Conservation (phyloP, 2,113 vertebrate genomes). For the Todiramphus saurophagus region DNA sequence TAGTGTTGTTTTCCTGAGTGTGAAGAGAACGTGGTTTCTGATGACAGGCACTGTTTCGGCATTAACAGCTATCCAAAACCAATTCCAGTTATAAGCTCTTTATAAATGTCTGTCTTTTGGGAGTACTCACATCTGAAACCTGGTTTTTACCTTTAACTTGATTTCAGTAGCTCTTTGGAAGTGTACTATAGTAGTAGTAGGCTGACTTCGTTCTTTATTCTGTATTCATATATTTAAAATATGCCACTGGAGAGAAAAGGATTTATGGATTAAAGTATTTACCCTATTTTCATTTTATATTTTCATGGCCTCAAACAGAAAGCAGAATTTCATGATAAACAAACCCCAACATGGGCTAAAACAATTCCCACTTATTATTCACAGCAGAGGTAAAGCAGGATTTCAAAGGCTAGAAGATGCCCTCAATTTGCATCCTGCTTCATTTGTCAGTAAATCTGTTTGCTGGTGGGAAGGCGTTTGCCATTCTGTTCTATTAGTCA, state of each 20-base stretch:
- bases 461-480: constrained; percentile 59
- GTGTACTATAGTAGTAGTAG: background rate
- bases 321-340: constrained; percentile 38
- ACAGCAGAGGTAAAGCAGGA: constrained; percentile 53
- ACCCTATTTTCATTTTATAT: background rate
- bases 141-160: constrained; percentile 6
- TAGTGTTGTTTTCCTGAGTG: background rate
- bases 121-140: background rate
- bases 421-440: constrained; percentile 69
- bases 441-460: constrained; percentile 70
- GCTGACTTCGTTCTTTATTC: background rate
- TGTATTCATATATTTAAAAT: background rate
- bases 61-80: constrained; percentile 41
- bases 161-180: constrained; percentile 1
- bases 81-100: constrained; percentile 22
- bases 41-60: background rate
- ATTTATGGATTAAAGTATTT: background rate
- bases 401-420: constrained; percentile 66
- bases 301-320: constrained; percentile 4
- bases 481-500: constrained; percentile 71
- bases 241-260: background rate
- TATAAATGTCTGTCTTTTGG: background rate
- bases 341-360: constrained; percentile 30
- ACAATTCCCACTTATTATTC: constrained; percentile 66
- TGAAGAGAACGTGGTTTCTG: background rate